phyloP scores from a whole-genome alignment of 2,797 vertebrate genomes.

The Lycodopsis pacificus region DNA sequence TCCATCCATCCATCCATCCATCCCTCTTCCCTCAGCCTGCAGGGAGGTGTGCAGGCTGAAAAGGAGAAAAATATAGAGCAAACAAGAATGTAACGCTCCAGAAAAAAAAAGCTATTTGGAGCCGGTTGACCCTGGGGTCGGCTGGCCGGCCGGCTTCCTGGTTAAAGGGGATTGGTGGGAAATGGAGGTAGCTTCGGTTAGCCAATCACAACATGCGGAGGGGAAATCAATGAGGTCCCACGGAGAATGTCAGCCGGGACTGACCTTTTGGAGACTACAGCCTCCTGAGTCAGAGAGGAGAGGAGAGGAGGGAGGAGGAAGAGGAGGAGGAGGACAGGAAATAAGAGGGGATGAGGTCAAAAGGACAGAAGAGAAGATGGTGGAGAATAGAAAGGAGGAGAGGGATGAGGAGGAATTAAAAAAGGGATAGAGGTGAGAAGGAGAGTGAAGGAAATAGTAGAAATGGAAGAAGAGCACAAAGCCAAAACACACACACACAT shows the following conservation, averaged over 20 bases:
- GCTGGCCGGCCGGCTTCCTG: constrained; percentile 73
- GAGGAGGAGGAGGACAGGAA: constrained; percentile 57
- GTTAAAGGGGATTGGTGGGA: constrained; percentile 76
- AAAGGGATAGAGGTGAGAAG: constrained; percentile 18
- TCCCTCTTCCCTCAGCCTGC: constrained; percentile 45
- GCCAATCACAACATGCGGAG: constrained; percentile 70
- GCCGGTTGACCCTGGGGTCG: constrained; percentile 75
- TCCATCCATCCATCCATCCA: constrained; percentile 33
- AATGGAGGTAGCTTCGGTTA: constrained; percentile 70
- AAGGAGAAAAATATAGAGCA: constrained; percentile 64
- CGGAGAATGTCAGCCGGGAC: constrained; percentile 82
- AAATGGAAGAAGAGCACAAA: background rate
- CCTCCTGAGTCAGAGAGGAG: constrained; percentile 67
- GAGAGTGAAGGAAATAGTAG: background rate
- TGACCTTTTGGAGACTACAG: constrained; percentile 80
- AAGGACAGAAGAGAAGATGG: constrained; percentile 43
- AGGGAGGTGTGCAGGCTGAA: constrained; percentile 56
- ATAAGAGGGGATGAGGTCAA: constrained; percentile 58
- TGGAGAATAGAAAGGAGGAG: constrained; percentile 34
- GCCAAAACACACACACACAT: background rate
- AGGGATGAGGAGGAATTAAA: constrained; percentile 34
- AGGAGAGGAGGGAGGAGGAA: constrained; percentile 34
- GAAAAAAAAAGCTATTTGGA: constrained; percentile 81
- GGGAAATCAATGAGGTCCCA: constrained; percentile 82
- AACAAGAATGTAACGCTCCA: constrained; percentile 58